Conservation (phyloP, 2,888 invertebrate genomes). For the Odontocerum albicorne region DNA sequence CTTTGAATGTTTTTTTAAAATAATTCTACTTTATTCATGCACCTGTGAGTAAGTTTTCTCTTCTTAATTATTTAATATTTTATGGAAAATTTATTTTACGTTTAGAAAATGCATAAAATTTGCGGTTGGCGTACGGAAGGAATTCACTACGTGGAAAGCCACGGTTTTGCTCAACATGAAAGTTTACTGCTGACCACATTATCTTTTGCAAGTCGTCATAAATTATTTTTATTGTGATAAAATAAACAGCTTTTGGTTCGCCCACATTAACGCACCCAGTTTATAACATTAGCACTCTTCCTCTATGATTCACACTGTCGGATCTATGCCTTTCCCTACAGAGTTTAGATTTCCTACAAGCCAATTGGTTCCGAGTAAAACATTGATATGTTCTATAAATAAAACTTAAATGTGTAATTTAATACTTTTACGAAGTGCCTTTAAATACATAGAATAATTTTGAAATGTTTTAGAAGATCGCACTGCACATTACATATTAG, state of each 20-base stretch:
- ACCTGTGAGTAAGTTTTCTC: too few relatives aligned
- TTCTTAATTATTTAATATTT: too few relatives aligned
- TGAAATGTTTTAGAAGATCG: background rate
- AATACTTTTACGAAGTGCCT: background rate
- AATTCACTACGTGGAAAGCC: too few relatives aligned
- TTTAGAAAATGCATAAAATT: too few relatives aligned
- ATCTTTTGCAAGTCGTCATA: slow-evolving; percentile 3
- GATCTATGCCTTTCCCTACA: background rate
- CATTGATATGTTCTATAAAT: too few relatives aligned
- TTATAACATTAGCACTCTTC: slow-evolving; percentile 26
- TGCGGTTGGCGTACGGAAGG: too few relatives aligned
- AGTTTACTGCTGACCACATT: background rate
- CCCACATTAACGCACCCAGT: slow-evolving; percentile 30
- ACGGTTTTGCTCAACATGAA: too few relatives aligned
- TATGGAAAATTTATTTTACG: too few relatives aligned
- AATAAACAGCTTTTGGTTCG: slow-evolving; percentile 28
- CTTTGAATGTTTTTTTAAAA: too few relatives aligned
- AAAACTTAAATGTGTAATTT: background rate
- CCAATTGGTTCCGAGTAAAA: background rate
- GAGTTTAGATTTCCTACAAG: background rate
- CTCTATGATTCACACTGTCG: slow-evolving; percentile 24
- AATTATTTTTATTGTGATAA: slow-evolving; percentile 19
- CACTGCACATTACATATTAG: slow-evolving; percentile 14
- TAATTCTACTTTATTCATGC: too few relatives aligned
- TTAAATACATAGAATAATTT: background rate